These are phyloP conservation scores for Calliphora vicina DNA, from an alignment of 1,140 invertebrate genomes.

Conservation along the genomic window DNA sequence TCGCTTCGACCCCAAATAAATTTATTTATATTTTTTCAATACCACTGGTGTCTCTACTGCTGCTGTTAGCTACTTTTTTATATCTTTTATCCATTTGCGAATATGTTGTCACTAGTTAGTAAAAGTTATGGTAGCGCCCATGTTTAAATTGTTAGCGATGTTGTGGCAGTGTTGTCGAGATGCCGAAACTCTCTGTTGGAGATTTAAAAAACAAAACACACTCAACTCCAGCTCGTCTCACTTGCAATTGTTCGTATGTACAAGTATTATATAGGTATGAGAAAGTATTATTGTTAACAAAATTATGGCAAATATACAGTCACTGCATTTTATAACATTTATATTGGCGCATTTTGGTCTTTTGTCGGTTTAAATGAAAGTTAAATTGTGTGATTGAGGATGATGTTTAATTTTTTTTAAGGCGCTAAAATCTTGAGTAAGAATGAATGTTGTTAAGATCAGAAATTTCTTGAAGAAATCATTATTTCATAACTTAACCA, in stretches of 20 bases:
- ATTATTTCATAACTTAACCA: too few relatives aligned
- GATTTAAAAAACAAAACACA: background rate
- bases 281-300: background rate
- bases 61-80: background rate
- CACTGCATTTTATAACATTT: background rate
- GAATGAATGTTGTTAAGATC: too few relatives aligned
- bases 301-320: background rate
- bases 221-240: background rate
- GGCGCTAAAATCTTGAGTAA: background rate
- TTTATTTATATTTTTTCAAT: background rate
- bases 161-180: background rate
- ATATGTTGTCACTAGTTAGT: background rate
- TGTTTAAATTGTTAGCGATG: background rate
- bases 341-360: background rate
- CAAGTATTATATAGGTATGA: too few relatives aligned
- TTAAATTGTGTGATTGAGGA: slow-evolving; percentile 16
- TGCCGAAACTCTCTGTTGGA: background rate
- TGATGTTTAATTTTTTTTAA: background rate
- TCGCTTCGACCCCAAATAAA: too few relatives aligned
- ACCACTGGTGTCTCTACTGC: background rate
- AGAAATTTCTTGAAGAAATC: too few relatives aligned
- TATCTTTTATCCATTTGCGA: background rate
- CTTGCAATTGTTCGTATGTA: background rate
- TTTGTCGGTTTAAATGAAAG: slow-evolving; percentile 18
- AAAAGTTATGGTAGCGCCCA: background rate